Conservation (phyloP, 1,140 invertebrate species). For the Diachasmimorpha longicaudata region DNA sequence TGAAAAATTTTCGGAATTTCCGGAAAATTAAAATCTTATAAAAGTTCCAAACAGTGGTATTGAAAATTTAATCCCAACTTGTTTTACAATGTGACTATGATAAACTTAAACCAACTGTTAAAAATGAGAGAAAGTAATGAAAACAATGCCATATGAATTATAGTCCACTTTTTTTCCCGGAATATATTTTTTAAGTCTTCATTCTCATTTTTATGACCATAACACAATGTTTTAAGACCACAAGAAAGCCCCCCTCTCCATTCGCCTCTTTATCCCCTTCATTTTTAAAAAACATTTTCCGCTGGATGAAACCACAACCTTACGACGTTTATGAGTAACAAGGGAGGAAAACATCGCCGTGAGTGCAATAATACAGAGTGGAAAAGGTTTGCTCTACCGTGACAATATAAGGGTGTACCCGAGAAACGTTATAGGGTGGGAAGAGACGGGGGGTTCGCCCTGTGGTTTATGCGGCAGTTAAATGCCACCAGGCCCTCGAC, state of each 20-base stretch:
- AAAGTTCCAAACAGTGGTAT: no score
- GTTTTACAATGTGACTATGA: no score
- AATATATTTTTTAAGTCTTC: neutral
- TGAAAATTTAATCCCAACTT: no score
- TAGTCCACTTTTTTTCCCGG: neutral
- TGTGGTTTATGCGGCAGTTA: constrained; percentile 9
- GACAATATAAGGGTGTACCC: neutral
- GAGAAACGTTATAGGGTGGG: neutral
- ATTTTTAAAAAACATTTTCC: neutral
- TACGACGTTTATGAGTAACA: neutral
- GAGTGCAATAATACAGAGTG: neutral
- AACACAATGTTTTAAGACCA: neutral
- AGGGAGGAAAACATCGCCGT: neutral
- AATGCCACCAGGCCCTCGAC: neutral
- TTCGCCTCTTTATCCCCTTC: neutral
- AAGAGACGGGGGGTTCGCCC: neutral
- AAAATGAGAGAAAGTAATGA: neutral
- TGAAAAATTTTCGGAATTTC: no score
- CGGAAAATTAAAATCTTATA: no score
- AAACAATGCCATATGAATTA: neutral
- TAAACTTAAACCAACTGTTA: no score
- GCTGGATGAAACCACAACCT: neutral
- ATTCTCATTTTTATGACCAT: neutral
- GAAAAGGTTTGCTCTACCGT: neutral
- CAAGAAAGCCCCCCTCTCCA: neutral